A percentile compares a stretch with the other conserved stretches of the same genome.
Conservation (phyloP, 2,888 invertebrate genomes). For the Eristalis intricaria region DNA sequence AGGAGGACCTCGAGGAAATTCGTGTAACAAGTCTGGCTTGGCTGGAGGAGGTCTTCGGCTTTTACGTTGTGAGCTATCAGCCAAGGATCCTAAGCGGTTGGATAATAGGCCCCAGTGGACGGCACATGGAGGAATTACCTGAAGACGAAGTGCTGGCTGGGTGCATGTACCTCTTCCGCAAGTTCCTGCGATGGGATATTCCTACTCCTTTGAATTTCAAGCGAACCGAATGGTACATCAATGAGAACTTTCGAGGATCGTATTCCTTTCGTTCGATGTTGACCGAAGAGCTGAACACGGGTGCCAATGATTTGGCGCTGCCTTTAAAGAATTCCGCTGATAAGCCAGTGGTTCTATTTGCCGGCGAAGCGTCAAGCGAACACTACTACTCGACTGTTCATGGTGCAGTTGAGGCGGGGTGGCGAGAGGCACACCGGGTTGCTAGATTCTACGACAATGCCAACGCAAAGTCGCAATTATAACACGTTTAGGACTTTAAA, state of each 20-base stretch:
- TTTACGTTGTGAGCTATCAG: constrained; percentile 85
- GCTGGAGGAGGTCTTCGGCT: constrained; percentile 86
- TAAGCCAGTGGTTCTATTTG: constrained; percentile 85
- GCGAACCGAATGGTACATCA: constrained; percentile 85
- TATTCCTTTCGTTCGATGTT: constrained; percentile 85
- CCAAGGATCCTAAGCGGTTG: constrained; percentile 86
- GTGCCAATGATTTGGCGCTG: constrained; percentile 82
- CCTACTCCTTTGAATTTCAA: constrained; percentile 77
- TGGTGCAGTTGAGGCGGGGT: constrained; percentile 88
- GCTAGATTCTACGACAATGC: constrained; percentile 76
- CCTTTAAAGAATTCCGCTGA: constrained; percentile 75
- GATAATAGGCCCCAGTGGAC: constrained; percentile 86
- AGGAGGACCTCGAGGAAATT: constrained; percentile 81
- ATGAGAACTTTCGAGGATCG: constrained; percentile 85
- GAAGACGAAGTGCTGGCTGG: constrained; percentile 81
- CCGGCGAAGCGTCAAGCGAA: constrained; percentile 87
- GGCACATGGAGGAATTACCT: constrained; percentile 84
- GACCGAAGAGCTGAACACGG: constrained; percentile 83
- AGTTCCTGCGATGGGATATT: constrained; percentile 78
- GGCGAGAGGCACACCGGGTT: constrained; percentile 86
- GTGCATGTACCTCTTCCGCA: constrained; percentile 78
- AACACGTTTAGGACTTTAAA: constrained; percentile 75
- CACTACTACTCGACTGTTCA: constrained; percentile 87
- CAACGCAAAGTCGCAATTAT: constrained; percentile 76
- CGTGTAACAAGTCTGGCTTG: constrained; percentile 82